These are phyloP conservation scores for Rosalia funebris DNA, from an alignment of 2,888 invertebrate species.

Conservation along the genomic window DNA sequence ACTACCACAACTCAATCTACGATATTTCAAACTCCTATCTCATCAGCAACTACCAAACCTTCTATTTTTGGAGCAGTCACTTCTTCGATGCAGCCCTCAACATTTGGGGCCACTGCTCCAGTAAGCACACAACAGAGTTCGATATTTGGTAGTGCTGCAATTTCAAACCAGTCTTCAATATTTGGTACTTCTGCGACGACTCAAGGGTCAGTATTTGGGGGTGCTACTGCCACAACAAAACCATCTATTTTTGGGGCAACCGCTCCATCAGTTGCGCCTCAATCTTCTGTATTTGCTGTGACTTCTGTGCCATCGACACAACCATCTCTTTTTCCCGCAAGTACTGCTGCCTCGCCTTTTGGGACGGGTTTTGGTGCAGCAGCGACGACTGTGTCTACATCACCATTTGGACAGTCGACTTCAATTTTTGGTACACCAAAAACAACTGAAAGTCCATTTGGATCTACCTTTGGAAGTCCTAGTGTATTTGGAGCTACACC, in stretches of 20 bases:
- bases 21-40: slow-evolving; percentile 20
- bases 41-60: slow-evolving; percentile 21
- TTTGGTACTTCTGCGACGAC: slow-evolving; percentile 37
- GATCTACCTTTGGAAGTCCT: slow-evolving; percentile 41
- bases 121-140: slow-evolving; percentile 15
- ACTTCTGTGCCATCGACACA: slow-evolving; percentile 16
- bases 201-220: slow-evolving; percentile 37
- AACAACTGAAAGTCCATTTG: slow-evolving; percentile 38
- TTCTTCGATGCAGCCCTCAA: slow-evolving; percentile 29
- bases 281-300: slow-evolving; percentile 12
- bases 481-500: slow-evolving; percentile 36
- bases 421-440: slow-evolving; percentile 28
- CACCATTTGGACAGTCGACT: slow-evolving; percentile 28
- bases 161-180: slow-evolving; percentile 30
- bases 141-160: slow-evolving; percentile 4
- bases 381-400: slow-evolving; percentile 15
- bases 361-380: slow-evolving; percentile 10
- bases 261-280: background rate
- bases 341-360: slow-evolving; percentile 52
- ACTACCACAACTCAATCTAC: slow-evolving; percentile 31
- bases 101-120: slow-evolving; percentile 34
- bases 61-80: slow-evolving; percentile 29
- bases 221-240: slow-evolving; percentile 26
- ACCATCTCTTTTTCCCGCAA: slow-evolving; percentile 32
- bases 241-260: background rate